These are phyloP conservation scores for Calameuta pallipes DNA, from an alignment of 2,888 invertebrate genomes.

Conservation along the genomic window DNA sequence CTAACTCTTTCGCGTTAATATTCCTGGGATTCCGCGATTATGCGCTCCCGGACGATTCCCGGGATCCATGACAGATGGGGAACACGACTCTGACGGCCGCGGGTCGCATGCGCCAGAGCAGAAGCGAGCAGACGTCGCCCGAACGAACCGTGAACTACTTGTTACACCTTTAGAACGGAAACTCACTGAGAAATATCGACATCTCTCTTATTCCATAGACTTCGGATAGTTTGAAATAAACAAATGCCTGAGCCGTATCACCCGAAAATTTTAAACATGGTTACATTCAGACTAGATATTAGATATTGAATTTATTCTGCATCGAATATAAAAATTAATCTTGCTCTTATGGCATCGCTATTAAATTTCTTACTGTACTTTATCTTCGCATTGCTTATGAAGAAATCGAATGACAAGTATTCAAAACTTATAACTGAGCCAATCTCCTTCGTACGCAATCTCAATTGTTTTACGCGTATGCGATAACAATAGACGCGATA, in stretches of 20 bases:
- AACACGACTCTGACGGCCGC: conserved; percentile 31
- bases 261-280: background rate
- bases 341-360: too few species aligned
- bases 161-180: background rate
- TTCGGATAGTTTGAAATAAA: background rate
- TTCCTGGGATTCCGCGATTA: conserved; percentile 51
- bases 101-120: conserved; percentile 55
- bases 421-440: background rate
- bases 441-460: background rate
- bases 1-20: conserved; percentile 46
- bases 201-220: background rate
- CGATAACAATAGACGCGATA: background rate
- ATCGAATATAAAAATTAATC: background rate
- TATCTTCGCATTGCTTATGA: background rate
- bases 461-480: background rate
- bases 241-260: background rate
- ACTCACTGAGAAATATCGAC: background rate
- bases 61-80: conserved; percentile 62
- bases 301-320: background rate
- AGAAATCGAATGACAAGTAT: background rate
- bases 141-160: background rate
- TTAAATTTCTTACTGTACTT: background rate
- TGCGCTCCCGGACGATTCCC: conserved; percentile 56
- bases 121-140: conserved; percentile 28
- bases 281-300: background rate